phyloP scores from a whole-genome alignment of 2,888 invertebrate species.

The Empis livida region DNA sequence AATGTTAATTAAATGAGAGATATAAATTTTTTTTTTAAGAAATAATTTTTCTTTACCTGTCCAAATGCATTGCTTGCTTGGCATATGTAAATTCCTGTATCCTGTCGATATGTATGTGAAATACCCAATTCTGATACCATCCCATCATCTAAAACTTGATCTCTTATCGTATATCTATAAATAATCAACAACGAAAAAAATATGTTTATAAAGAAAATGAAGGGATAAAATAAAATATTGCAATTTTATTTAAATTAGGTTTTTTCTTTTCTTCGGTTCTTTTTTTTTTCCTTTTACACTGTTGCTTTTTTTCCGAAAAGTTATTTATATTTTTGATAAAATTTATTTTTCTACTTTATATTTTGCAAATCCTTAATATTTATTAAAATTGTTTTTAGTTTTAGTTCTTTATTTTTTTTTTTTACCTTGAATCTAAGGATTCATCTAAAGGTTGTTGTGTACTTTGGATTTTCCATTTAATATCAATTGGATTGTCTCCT shows the following conservation, averaged over 20 bases:
- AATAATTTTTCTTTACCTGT: constrained; percentile 43
- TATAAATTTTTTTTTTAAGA: not conserved
- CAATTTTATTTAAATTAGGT: not conserved
- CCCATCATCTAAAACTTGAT: constrained; percentile 65
- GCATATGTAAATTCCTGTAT: constrained; percentile 81
- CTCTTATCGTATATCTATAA: constrained; percentile 60
- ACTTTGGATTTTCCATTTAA: constrained; percentile 59
- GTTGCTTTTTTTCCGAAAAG: not conserved
- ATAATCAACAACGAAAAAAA: no score
- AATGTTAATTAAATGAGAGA: not conserved
- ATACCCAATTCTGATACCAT: constrained; percentile 77
- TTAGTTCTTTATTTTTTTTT: not conserved
- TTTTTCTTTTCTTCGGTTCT: no score
- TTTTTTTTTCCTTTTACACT: no score
- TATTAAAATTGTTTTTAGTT: no score
- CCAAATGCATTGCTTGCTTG: constrained; percentile 82
- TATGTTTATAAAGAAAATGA: not conserved
- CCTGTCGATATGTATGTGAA: constrained; percentile 70
- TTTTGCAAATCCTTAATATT: no score
- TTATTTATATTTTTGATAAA: not conserved
- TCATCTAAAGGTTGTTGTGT: constrained; percentile 62
- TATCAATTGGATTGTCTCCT: constrained; percentile 78
- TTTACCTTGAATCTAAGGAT: constrained; percentile 53
- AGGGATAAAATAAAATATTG: not conserved
- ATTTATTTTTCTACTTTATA: not conserved